Percentiles rank a stretch among this genome's conserved stretches.
Evolutionary conservation across 2,113 vertebrate genomes (phyloP).

Genomic region (Gnathonemus longibarbis): DNA sequence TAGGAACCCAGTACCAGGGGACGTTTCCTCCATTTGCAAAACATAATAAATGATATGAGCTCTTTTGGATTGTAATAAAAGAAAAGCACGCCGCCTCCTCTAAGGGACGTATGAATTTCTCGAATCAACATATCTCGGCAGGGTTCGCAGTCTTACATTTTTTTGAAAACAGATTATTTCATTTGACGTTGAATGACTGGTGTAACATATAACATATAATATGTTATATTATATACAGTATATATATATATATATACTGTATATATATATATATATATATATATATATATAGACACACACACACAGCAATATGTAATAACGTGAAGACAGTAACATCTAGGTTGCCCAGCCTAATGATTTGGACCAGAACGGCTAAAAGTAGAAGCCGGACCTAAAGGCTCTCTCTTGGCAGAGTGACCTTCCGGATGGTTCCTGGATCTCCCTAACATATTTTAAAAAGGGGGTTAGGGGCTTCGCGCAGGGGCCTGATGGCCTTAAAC

Average conservation of each 20-base stretch:
- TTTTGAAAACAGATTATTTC: slow-evolving; percentile 34
- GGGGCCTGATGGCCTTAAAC: not conserved
- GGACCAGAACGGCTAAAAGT: not conserved
- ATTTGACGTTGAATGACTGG: slow-evolving; percentile 20
- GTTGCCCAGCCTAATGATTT: not conserved
- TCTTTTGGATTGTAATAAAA: slow-evolving; percentile 34
- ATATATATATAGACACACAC: no score
- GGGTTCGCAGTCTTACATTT: slow-evolving; percentile 21
- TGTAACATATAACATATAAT: no score
- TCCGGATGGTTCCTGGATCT: not conserved
- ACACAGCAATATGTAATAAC: slow-evolving; percentile 23
- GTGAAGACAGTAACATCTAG: slow-evolving; percentile 15
- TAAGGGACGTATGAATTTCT: slow-evolving; percentile 31
- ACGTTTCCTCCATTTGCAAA: slow-evolving; percentile 19
- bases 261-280: no score
- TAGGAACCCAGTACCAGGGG: slow-evolving; percentile 25
- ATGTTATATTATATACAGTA: slow-evolving; percentile 14
- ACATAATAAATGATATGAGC: slow-evolving; percentile 34
- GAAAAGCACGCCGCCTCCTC: slow-evolving; percentile 18
- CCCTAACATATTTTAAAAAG: not conserved
- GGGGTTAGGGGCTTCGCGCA: not conserved
- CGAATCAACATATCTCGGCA: slow-evolving; percentile 31
- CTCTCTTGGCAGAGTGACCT: not conserved
- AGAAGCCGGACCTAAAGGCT: not conserved
- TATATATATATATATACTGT: not conserved